Base-by-base conservation (phyloP, 2,797 vertebrate species). In the Ambastaia sidthimunki region DNA sequence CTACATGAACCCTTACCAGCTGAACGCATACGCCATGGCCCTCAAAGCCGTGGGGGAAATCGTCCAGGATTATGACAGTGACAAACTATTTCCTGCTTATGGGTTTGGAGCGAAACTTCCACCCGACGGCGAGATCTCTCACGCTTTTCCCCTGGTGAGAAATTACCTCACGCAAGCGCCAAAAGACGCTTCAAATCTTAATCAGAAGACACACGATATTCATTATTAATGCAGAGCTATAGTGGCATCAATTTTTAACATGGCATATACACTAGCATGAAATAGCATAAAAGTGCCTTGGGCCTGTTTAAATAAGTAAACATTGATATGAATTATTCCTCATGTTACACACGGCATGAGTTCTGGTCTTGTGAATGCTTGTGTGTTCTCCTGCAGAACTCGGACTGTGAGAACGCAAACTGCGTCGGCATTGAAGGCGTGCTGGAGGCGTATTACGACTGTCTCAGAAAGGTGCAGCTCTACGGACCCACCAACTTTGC, bases 21-120 rank as follows among this genome's bases (percentile, higher is more conserved):
- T 99, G 93, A 99, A 98, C 19, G 95, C 96, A 68, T 99, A 99
- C 11, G 98, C 96, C 86, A 96, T 99, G 96, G 98, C 97, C 0
- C 91, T 99, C 89, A 98, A 98, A 91, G 97, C 98, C 3, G 97
- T 99, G 67, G 98, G 98, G 60, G 97, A 99, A 90, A 96, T 99
- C 92, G 95, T 99, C 91, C 98, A 99, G 92, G 97, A 99, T 94
- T 99, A 99, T 0, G 97, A 99, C 94, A 98, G 97, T 0, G 96
- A 99, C 94, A 99, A 98, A 87, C 96, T 98, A 87, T 99, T 99
- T 88, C 97, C 98, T 7, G 97, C 97, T 71, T 98, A 97, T 0
- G 98, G 98, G 79, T 99, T 99, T 1, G 97, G 98, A 2, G 98
- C 98, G 90, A 99, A 98, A 90, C 88, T 99, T 85, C 98, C 98